Percentiles rank a stretch among this genome's conserved stretches.
Conservation (phyloP, 23 tunicate genomes). For the Styela clava region DNA sequence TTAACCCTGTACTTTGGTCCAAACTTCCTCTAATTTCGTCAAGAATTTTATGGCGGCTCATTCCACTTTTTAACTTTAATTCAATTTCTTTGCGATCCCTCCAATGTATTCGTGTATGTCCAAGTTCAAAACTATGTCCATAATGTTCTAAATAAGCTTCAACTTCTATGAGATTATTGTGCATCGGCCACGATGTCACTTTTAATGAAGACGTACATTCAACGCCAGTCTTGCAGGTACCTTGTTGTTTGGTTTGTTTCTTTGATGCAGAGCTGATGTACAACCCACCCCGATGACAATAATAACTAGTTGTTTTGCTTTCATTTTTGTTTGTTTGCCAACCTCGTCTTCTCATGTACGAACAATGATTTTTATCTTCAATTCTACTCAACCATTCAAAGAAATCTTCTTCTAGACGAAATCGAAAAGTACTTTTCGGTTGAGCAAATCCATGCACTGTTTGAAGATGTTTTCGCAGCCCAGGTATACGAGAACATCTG, state of each 20-base stretch:
- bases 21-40: constrained; percentile 78
- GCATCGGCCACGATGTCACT: constrained; percentile 48
- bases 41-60: constrained; percentile 71
- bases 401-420: constrained; percentile 57
- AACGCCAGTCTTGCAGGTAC: constrained; percentile 84
- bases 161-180: neutral
- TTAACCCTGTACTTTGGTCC: constrained; percentile 46
- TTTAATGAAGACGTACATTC: constrained; percentile 88
- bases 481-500: constrained; percentile 79
- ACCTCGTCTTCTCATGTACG: constrained; percentile 82
- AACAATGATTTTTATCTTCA: constrained; percentile 58
- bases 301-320: constrained; percentile 59
- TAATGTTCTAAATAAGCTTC: constrained; percentile 90
- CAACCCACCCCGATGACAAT: constrained; percentile 82
- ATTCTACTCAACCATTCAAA: constrained; percentile 45
- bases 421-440: constrained; percentile 31
- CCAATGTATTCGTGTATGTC: constrained; percentile 62
- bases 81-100: constrained; percentile 62
- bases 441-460: constrained; percentile 64
- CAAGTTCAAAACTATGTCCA: constrained; percentile 76
- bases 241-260: constrained; percentile 76
- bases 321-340: constrained; percentile 89
- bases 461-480: constrained; percentile 58
- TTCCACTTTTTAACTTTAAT: constrained; percentile 57
- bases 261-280: constrained; percentile 79